phyloP scores from a whole-genome alignment of 2,113 vertebrate genomes.

The Cardinalis cardinalis region DNA sequence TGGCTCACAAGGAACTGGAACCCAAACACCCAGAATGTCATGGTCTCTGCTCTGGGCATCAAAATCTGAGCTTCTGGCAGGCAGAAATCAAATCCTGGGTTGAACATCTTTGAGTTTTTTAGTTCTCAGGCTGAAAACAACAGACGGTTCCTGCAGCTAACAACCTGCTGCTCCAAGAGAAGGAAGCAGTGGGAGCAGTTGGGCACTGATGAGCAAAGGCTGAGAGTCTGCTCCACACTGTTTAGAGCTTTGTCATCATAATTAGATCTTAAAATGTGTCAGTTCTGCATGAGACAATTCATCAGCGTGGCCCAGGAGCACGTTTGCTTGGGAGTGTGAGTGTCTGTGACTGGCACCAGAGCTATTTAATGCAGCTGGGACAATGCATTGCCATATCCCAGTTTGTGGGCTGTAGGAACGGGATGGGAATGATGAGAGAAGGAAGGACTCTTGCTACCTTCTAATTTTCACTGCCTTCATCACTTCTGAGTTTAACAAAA shows the following conservation, averaged over 20 bases:
- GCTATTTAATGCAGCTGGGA: not conserved
- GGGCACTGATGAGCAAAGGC: constrained; percentile 6
- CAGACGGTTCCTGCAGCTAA: constrained; percentile 10
- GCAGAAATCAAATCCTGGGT: not conserved
- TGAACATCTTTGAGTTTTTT: not conserved
- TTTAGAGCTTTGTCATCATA: constrained; percentile 26
- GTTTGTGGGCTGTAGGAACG: not conserved
- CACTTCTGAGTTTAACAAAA: not conserved
- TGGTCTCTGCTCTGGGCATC: not conserved
- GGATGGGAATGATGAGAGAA: not conserved
- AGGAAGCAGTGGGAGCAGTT: constrained; percentile 11
- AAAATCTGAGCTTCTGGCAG: not conserved
- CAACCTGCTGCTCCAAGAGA: constrained; percentile 16
- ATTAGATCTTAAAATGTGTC: constrained; percentile 46
- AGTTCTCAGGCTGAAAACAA: not conserved
- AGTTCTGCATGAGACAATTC: constrained; percentile 5
- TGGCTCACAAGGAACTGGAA: not conserved
- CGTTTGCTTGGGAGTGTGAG: not conserved
- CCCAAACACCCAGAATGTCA: not conserved
- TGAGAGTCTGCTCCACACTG: not conserved
- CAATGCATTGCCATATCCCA: not conserved
- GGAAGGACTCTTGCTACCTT: not conserved
- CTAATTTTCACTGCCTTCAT: not conserved
- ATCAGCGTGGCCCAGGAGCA: not conserved
- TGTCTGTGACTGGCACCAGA: not conserved